A percentile compares a stretch with the other conserved stretches of the same genome.
These are phyloP conservation scores for Dissostichus mawsoni DNA, from an alignment of 2,113 vertebrate genomes.

Conservation along the genomic window DNA sequence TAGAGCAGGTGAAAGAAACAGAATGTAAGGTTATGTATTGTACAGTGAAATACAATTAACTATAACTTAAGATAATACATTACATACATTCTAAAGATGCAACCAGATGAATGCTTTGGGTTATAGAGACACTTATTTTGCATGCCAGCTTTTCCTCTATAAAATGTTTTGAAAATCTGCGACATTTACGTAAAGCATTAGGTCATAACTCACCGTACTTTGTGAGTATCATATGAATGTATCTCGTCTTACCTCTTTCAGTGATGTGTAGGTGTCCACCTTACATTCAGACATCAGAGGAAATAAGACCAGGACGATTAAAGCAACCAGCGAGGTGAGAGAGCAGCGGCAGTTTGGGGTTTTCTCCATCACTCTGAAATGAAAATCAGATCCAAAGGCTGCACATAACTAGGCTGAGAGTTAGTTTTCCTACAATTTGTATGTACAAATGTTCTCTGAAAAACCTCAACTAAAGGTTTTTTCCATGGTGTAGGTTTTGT, in stretches of 20 bases:
- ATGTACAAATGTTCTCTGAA: background rate
- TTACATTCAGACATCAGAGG: conserved; percentile 42
- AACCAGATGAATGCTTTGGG: no score
- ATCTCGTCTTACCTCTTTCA: conserved; percentile 11
- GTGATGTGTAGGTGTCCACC: conserved; percentile 15
- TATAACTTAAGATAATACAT: no score
- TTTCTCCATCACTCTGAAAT: conserved; percentile 53
- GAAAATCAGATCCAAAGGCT: background rate
- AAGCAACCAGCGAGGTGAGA: conserved; percentile 4
- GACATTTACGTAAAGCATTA: background rate
- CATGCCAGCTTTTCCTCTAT: no score
- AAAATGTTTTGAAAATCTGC: background rate
- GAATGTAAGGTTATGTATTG: no score
- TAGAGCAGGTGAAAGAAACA: no score
- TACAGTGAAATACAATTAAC: no score
- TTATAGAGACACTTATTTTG: no score
- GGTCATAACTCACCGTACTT: background rate
- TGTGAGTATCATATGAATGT: background rate
- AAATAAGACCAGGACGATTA: conserved; percentile 37
- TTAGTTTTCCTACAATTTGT: background rate
- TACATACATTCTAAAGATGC: no score
- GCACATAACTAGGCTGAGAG: background rate
- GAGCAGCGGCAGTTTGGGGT: conserved; percentile 18
- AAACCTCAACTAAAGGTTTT: background rate
- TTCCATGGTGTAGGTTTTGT: no score